Evolutionary conservation across 2,888 invertebrate species (phyloP).

Genomic region (Protophormia terraenovae): DNA sequence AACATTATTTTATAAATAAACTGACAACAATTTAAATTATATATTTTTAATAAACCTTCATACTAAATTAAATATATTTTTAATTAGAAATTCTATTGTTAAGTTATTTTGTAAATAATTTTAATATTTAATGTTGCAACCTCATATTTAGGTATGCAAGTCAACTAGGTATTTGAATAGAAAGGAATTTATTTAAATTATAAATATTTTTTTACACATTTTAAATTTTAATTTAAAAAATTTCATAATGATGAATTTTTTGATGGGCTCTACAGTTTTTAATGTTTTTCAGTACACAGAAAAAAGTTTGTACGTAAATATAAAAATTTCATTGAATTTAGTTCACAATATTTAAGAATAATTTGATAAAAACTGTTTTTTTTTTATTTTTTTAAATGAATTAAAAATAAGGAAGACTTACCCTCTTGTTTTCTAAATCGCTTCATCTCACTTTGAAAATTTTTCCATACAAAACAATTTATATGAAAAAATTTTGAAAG

Average conservation of each 20-base stretch:
- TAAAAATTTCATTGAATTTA: too few species aligned
- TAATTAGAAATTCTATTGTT: constrained; percentile 15
- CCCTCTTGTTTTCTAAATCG: too few species aligned
- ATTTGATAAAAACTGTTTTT: too few species aligned
- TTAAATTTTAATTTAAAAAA: background rate
- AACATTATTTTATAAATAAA: background rate
- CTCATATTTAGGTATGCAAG: background rate
- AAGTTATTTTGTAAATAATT: background rate
- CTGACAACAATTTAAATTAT: constrained; percentile 9
- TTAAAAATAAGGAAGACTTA: too few species aligned
- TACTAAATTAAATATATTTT: constrained; percentile 13
- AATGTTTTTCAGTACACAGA: too few species aligned
- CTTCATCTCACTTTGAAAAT: too few species aligned
- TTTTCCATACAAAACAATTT: too few species aligned
- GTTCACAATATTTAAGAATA: too few species aligned
- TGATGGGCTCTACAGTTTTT: background rate
- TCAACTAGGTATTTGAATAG: background rate
- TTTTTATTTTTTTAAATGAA: too few species aligned
- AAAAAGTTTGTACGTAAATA: too few species aligned
- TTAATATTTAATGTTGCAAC: constrained; percentile 3
- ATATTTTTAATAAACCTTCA: background rate
- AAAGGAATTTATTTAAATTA: background rate
- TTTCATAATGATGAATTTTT: background rate
- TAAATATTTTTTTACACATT: background rate
- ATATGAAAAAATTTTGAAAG: too few species aligned